Evolutionary conservation across 2,113 vertebrate species (phyloP).

Genomic region (Sorex fumeus): DNA sequence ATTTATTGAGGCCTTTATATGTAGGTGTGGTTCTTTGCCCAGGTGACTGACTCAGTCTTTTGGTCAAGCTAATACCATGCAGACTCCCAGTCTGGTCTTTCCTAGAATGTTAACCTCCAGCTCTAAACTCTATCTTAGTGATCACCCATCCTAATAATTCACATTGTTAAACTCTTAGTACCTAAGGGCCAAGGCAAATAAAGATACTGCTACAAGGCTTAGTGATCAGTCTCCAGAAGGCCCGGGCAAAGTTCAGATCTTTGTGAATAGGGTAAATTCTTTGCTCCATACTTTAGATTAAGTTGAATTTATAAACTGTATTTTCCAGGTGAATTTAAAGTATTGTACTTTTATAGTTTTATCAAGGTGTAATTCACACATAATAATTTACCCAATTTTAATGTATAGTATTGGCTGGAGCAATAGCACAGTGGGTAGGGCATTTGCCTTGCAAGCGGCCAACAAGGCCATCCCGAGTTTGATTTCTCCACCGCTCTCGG

Average conservation of each 20-base stretch:
- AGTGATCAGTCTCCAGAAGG: slow-evolving; percentile 23
- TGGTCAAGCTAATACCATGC: background rate
- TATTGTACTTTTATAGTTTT: slow-evolving; percentile 35
- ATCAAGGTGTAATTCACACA: background rate
- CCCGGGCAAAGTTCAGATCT: slow-evolving; percentile 32
- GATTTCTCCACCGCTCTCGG: too few species aligned
- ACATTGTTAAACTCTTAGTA: background rate
- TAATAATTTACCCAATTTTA: slow-evolving; percentile 32
- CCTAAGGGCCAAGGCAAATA: slow-evolving; percentile 29
- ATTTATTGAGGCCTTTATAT: background rate
- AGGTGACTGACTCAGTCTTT: background rate
- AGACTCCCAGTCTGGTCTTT: slow-evolving; percentile 2
- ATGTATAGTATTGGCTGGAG: too few species aligned
- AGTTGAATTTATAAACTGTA: slow-evolving; percentile 54
- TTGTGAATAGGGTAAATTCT: slow-evolving; percentile 54
- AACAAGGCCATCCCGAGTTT: too few species aligned
- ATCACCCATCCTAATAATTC: background rate
- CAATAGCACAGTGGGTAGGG: too few species aligned
- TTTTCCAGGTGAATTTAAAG: slow-evolving; percentile 42
- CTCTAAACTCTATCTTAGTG: background rate
- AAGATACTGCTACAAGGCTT: slow-evolving; percentile 2
- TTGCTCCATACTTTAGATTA: background rate
- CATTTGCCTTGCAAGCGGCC: too few species aligned
- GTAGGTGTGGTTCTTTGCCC: background rate
- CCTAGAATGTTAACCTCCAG: background rate